Conservation (phyloP, 2,797 vertebrate species). For the Neostethus bicornis region DNA sequence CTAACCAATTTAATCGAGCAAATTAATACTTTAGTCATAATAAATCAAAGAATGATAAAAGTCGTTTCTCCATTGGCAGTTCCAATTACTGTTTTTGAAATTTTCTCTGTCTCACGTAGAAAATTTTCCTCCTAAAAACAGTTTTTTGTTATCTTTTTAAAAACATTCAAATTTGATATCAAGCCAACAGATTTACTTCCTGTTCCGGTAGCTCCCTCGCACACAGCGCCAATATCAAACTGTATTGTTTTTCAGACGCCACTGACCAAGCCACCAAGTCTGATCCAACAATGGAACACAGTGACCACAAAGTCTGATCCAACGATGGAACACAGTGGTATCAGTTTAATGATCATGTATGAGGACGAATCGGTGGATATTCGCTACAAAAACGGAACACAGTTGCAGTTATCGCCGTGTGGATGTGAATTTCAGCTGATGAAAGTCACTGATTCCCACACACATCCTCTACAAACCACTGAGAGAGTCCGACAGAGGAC, state of each 20-base stretch:
- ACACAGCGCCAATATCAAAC: conserved; percentile 10
- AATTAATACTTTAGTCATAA: no score
- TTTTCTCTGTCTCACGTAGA: no score
- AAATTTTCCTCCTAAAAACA: no score
- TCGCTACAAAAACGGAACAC: conserved; percentile 72
- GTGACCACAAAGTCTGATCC: fast-evolving
- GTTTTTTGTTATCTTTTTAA: no score
- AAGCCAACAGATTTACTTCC: background rate
- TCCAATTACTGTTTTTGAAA: no score
- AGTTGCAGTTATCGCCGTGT: conserved; percentile 86
- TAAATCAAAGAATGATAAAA: no score
- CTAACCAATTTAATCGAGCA: no score
- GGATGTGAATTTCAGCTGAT: conserved; percentile 85
- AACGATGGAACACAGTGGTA: conserved; percentile 49
- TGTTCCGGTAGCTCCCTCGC: background rate
- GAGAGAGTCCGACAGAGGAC: conserved; percentile 82
- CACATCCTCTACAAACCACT: conserved; percentile 74
- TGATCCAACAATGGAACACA: no score
- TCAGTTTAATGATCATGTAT: conserved; percentile 79
- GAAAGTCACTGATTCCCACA: conserved; percentile 55
- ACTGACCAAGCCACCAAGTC: background rate
- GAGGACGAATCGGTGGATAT: conserved; percentile 85
- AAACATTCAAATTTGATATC: no score
- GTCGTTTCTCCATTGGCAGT: no score
- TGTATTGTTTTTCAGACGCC: conserved; percentile 11